A percentile compares a stretch with the other conserved stretches of the same genome.
phyloP scores from a whole-genome alignment of 2,797 vertebrate species.

The Onychomys leucogaster region DNA sequence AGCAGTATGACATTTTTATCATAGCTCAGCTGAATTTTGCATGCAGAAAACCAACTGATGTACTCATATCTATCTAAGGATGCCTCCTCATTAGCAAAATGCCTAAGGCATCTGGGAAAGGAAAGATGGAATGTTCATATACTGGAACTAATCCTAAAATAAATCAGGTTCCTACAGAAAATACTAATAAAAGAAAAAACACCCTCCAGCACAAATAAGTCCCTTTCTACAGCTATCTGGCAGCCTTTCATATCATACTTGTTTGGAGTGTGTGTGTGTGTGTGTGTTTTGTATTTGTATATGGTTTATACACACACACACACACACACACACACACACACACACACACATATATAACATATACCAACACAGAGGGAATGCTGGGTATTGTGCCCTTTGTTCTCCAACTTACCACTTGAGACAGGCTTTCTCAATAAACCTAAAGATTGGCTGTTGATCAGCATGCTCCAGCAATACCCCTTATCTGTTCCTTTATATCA shows the following conservation, averaged over 20 bases:
- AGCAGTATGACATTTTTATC: neutral
- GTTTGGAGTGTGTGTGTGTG: neutral
- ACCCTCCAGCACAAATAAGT: neutral
- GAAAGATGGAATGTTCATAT: neutral
- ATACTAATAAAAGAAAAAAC: neutral
- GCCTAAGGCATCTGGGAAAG: neutral
- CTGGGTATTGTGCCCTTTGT: neutral
- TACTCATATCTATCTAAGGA: neutral
- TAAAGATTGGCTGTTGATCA: neutral
- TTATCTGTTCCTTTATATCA: neutral
- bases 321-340: no score
- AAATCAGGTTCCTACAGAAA: neutral
- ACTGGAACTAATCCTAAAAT: neutral
- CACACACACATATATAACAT: no score
- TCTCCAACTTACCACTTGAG: neutral
- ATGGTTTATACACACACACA: neutral
- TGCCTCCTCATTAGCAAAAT: neutral
- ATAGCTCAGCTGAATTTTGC: constrained; percentile 45
- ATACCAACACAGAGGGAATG: neutral
- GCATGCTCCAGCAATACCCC: neutral
- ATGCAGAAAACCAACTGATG: neutral
- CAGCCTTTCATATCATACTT: neutral
- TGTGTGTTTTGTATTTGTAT: neutral
- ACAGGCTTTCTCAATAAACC: neutral
- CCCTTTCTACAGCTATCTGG: neutral